Base-by-base conservation (phyloP, 2,797 vertebrate genomes). In the Poeciliopsis presidionis region DNA sequence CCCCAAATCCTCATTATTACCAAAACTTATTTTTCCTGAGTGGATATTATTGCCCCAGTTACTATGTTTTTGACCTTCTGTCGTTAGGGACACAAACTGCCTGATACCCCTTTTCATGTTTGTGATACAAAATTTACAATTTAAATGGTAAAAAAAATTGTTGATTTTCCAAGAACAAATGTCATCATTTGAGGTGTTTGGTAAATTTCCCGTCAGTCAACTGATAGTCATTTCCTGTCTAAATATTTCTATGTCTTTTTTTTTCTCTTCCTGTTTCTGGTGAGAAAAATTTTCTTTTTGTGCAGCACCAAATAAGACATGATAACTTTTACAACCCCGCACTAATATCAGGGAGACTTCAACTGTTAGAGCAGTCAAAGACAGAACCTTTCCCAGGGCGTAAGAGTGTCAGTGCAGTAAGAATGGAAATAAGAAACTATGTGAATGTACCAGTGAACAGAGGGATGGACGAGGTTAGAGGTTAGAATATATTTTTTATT, bases 401-500 rank as follows among this genome's bases (percentile, higher is more conserved):
- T 12, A 3, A 25, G 9, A 41, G 67, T 8, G 3, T 25, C 11
- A 3, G 4, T n/a, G n/a, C 4, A 20, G 28, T 61, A 28, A 74
- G 5, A 63, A 80, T 81, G 73, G 78, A 82, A 20, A 2, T 0
- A 2, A 16, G 5, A 13, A 2, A n/a, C 0, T 67, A 89, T 25
- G 9, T 30, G 2, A 87, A 82, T 22, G 12, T 11, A 41, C 22
- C 75, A 5, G 6, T 1, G 4, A 33, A 9, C 1, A 22, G 28
- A 5, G 53, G n/a, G 9, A 2, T 4, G 14, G 46, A n/a, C 3
- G 12, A 18, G 53, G 20, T 41, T 18, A 74, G 1, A 59, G 83
- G 83, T 82, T 4, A 74, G 39, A 53, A 73, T 7, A 41, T n/a
- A n/a, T n/a, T n/a, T 39, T 33, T 72, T 25, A 2, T 20, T 72